Evolutionary conservation across 2,888 invertebrate species (phyloP), one percentile per base, ranked within the genome.

Genomic region (Xylota segnis): DNA sequence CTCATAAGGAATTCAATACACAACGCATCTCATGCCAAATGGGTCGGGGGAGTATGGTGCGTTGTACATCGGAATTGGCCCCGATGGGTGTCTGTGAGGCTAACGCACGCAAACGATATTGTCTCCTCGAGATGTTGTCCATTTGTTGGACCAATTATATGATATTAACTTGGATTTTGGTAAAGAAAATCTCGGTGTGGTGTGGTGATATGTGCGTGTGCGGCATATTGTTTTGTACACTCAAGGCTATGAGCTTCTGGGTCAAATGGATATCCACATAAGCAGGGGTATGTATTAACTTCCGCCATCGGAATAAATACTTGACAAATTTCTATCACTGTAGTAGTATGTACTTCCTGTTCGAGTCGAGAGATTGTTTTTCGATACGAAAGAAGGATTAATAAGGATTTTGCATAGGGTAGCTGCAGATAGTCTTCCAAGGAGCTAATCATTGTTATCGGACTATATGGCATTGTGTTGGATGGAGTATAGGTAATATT

Each of bases 131-230:
- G 77, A 71, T 77, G 58, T 47, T 77, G 77, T 52, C 58, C 59
- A 83, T 83, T 77, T 71, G 83, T 54, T 61, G 18, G 18, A 77
- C 52, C 71, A 76, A 83, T 82, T 71, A 71, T 72, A 12, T 65
- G 71, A 54, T 77, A 83, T 76, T 65, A 59, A 71, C 59, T 61
- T 43, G 66, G 79, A 59, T 76, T 71, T 59, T 23, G n/a, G 43
- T 75, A n/a, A 7, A 47, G 6, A 37, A 12, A 45, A 58, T 47
- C 47, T 43, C 47, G 9, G 32, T 5, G 14, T 32, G 45, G 9
- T n/a, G 40, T 32, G 45, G 9, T n/a, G 40, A 18, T 1, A 52
- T 54, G 54, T 68, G 45, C 45, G 45, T 68, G 50, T 54, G 23
- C 29, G 54, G 14, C 16, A 61, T 12, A 4, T 12, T 40, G 23